Evolutionary conservation across 2,113 vertebrate species (phyloP), one percentile per base, ranked within the genome.

Genomic region (Tenebrosternarchus preto): DNA sequence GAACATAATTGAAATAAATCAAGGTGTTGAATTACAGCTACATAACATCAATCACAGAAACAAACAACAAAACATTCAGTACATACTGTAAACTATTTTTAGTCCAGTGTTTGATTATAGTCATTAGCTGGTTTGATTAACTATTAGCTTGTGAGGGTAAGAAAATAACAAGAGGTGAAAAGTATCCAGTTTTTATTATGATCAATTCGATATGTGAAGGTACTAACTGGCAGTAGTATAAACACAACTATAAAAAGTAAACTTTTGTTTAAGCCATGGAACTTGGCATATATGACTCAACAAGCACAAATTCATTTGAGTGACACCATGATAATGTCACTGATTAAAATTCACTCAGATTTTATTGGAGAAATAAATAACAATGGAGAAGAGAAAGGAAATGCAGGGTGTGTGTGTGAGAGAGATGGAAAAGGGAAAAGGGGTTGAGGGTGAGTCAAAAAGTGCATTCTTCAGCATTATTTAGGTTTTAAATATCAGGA

Each of bases 401-500:
- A 39, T 17, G 56, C 43, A 50, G 43, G 12, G 43, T 50, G 43
- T 50, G 43, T 31, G 43, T 70, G 33, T 20, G 19, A 31, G 55
- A 60, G 25, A n/a, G n/a, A n/a, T n/a, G 31, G 63, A 0, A 29
- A 5, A 19, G 31, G 29, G 27, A 2, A 33, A 17, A 27, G n/a
- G n/a, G 3, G 5, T 74, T 24, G 33, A 24, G 39, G 43, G 53
- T 29, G 43, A 27, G n/a, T 53, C 43, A 78, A 55, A 73, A 78
- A 60, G 15, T 74, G 74, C 82, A 5, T 46, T 61, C 70, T 77
- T 74, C 69, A 73, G 83, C 79, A 78, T 75, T 81, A 80, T 84
- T 77, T 82, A 50, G 0, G 75, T 78, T 78, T 85, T 81, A 85
- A 82, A 85, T 79, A 79, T 82, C 83, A 85, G 73, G 71, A 76